These are phyloP conservation scores for Synanthedon formicaeformis DNA, from an alignment of 2,888 invertebrate genomes.

Conservation along the genomic window DNA sequence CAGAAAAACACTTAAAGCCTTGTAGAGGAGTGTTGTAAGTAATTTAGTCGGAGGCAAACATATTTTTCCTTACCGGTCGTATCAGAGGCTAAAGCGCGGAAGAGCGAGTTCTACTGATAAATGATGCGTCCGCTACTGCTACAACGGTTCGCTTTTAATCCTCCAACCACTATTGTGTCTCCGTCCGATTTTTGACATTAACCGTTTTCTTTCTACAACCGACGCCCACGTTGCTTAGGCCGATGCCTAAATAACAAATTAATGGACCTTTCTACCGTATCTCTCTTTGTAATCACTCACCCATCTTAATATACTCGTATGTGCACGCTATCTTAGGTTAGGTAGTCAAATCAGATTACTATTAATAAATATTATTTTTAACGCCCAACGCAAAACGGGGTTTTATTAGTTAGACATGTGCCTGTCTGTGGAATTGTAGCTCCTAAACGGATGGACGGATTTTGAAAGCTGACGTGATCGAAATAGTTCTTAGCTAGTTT, in stretches of 20 bases:
- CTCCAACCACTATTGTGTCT: constrained; percentile 56
- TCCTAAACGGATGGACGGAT: too few species aligned
- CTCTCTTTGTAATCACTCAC: constrained; percentile 46
- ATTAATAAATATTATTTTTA: too few species aligned
- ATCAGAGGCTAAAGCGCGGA: constrained; percentile 29
- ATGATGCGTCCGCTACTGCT: constrained; percentile 59
- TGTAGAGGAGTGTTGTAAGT: background rate
- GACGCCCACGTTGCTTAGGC: constrained; percentile 39
- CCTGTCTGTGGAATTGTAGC: too few species aligned
- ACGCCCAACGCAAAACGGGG: too few species aligned
- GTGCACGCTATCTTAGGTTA: constrained; percentile 25
- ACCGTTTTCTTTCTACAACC: constrained; percentile 42
- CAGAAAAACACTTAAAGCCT: background rate
- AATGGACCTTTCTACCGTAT: constrained; percentile 46
- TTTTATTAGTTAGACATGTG: too few species aligned
- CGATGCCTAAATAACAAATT: constrained; percentile 48
- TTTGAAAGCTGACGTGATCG: too few species aligned
- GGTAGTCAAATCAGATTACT: too few species aligned
- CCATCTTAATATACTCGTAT: constrained; percentile 8
- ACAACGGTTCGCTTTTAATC: constrained; percentile 68
- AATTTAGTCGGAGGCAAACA: background rate
- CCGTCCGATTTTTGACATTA: constrained; percentile 55
- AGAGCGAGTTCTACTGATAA: constrained; percentile 54
- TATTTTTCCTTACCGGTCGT: constrained; percentile 23
- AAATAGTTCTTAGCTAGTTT: too few species aligned